Base-by-base conservation (phyloP, 2,797 vertebrate genomes). In the Acanthurus lineatus region DNA sequence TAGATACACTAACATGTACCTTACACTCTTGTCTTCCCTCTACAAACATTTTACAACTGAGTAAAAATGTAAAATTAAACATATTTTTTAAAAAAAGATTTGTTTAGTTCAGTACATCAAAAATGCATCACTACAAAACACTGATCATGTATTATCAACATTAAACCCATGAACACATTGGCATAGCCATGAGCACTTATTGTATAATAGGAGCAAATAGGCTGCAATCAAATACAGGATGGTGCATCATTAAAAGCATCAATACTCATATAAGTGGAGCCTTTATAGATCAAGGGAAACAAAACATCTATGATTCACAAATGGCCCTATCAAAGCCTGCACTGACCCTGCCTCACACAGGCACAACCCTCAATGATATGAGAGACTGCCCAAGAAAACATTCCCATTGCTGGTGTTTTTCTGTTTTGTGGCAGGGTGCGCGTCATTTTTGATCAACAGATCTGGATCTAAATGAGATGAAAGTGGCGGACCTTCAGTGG, bases 381-480 rank as follows among this genome's bases (percentile, higher is more conserved):
- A 57, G 57, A 54, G 60, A 71, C 65, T 65, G 60, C 44, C 58
- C 32, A 32, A 38, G 42, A 74, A 79, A 79, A 86, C 59, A 80
- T 69, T 66, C 54, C 42, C 49, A 65, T 67, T 5, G 9, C 35
- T 42, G 53, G 22, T 44, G 28, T 40, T 59, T 35, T 72, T 77
- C 20, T 69, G 80, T 83, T 57, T 83, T 75, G 57, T 49, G 38
- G 56, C 60, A 69, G 61, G 53, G 22, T 69, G 75, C 51, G 64
- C 62, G 28, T 85, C 64, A 8, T 70, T 89, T 89, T 71, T 80
- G 82, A 93, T 91, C 84, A 88, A 79, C 82, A 91, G 87, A 92
- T 92, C 71, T 75, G 78, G 85, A 90, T 88, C 88, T 91, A 92
- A 91, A 91, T 92, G 80, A 92, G 90, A 90, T 91, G 82, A 88